A percentile compares a stretch with the other conserved stretches of the same genome.
phyloP scores from a whole-genome alignment of 2,797 vertebrate genomes.

The Danio tinwini region DNA sequence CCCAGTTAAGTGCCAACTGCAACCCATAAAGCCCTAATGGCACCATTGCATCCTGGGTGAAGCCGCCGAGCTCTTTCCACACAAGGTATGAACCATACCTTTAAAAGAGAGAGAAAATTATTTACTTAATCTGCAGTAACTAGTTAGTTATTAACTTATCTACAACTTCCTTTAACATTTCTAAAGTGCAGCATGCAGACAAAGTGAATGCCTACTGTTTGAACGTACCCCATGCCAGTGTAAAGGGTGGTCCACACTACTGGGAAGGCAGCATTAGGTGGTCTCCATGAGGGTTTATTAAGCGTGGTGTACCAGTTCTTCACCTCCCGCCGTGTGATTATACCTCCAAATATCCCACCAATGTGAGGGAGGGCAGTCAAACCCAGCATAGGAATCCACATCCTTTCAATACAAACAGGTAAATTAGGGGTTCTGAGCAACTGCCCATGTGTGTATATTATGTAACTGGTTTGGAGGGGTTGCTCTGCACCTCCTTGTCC shows the following conservation, averaged over 20 bases:
- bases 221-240: conserved; percentile 82
- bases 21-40: conserved; percentile 87
- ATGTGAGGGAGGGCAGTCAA: conserved; percentile 79
- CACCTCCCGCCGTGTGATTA: conserved; percentile 74
- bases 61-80: conserved; percentile 89
- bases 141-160: conserved; percentile 11
- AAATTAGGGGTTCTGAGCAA: not conserved
- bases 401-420: conserved; percentile 55
- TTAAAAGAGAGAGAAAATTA: not conserved
- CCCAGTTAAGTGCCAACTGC: conserved; percentile 89
- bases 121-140: not conserved
- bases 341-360: conserved; percentile 74
- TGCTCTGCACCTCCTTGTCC: not conserved
- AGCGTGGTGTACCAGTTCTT: conserved; percentile 79
- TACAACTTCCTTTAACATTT: not conserved
- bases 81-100: conserved; percentile 92
- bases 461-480: not conserved
- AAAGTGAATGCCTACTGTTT: not conserved
- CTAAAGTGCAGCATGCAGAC: not conserved
- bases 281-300: conserved; percentile 81
- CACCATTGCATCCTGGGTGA: conserved; percentile 78
- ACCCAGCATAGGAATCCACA: conserved; percentile 76
- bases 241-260: conserved; percentile 81
- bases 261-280: conserved; percentile 79
- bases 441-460: not conserved